Base-by-base conservation (phyloP, 1,140 invertebrate genomes). In the Colletes latitarsis region DNA sequence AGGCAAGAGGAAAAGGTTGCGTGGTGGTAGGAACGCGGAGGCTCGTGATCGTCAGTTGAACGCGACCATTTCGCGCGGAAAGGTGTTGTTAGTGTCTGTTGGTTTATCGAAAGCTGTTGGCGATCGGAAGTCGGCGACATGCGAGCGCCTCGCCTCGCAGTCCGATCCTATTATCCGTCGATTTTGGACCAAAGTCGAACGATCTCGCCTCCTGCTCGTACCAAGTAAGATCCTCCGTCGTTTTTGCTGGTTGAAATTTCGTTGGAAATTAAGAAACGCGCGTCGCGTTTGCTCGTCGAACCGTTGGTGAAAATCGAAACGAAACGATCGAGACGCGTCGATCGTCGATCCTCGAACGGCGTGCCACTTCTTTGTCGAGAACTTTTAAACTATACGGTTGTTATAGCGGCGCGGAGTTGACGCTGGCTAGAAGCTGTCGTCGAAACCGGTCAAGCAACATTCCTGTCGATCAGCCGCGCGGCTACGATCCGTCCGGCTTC, bases 381-480 rank as follows among this genome's bases (percentile, higher is more conserved):
- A 0, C 9, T 8, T 46, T 46, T 46, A 46, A 46, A 46, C 43
- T 46, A 46, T 46, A 9, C 43, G 43, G 43, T 46, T 46, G 6
- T 8, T 46, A 6, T 46, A 46, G 9, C 43, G 43, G 9, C 43
- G 43, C 43, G 6, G 3, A 6, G 43, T 9, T 9, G 43, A 46
- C 43, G 43, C 43, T 46, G 6, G 43, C 9, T 46, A 9, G 43
- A 46, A 46, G 9, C 9, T 46, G 43, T 46, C 43, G 43, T 46
- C n/a, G 67, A 75, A 90, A 91, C 88, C 88, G 88, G 89, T 91
- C 82, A 67, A 85, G 81, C 84, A 74, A 77, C 89, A 89, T 88
- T 88, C 89, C 86, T 85, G 75, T 43, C 85, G 84, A 87, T 89
- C 85, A 79, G 80, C 79, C 78, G 77, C 78, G 55, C 52, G 71